Base-by-base conservation (phyloP, 2,888 invertebrate species). In the Leptinotarsa juncta region DNA sequence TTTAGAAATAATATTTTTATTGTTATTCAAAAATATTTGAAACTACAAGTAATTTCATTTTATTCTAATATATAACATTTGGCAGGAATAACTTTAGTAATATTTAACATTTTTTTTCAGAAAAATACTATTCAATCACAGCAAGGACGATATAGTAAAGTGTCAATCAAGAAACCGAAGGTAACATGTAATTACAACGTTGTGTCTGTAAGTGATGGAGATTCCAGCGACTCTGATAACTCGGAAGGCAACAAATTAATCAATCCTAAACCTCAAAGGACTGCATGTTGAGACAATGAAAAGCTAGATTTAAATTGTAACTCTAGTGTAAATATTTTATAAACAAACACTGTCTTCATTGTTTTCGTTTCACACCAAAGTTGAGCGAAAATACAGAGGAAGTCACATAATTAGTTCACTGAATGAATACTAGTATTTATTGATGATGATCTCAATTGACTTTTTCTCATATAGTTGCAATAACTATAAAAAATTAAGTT, bases 181-280 rank as follows among this genome's bases (percentile, higher is more conserved):
- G 88, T 88, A 71, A 88, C 88, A 68, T 88, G 88, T 81, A 88
- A 88, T 79, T 88, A 88, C 83, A 88, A 88, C 78, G 88, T 88
- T 74, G 88, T 88, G 75, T 85, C 88, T 75, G 87, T 88, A 77
- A 87, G 87, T 81, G 88, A 87, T 67, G 87, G 86, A 26, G 88
- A 88, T 79, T 85, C 86, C 23, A 86, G 85, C 81, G 88, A 88
- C 82, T 85, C 87, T 26, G 87, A 88, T 78, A 86, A 85, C 82
- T 86, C 87, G 67, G 87, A 87, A 76, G 86, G 85, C 55, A 84
- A 83, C 72, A 86, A 85, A 18, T 81, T 87, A 66, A 85, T 85
- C 77, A 83, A 82, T 75, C 80, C 82, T 50, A 84, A 86, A 84
- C 81, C 84, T 66, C 85, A 85, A 81, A 83, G 86, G 84, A 87